Evolutionary conservation across 2,113 vertebrate species (phyloP).

Genomic region (Megaceryle maxima): DNA sequence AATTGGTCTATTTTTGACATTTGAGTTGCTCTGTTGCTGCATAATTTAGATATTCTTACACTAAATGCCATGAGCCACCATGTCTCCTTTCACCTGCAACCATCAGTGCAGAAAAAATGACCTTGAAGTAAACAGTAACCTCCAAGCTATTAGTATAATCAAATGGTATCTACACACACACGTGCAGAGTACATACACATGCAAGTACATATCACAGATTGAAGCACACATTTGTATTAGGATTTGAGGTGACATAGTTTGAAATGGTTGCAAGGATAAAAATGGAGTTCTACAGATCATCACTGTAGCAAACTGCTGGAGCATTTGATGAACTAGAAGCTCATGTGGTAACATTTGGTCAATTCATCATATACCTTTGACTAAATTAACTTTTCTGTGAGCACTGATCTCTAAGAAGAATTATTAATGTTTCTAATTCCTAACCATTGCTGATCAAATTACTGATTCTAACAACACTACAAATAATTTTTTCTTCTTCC

Average conservation of each 20-base stretch:
- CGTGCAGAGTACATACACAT: not conserved
- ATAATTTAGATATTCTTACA: not conserved
- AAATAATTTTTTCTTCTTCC: not conserved
- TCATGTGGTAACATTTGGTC: not conserved
- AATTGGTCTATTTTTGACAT: not conserved
- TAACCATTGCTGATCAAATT: not conserved
- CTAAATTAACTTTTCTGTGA: not conserved
- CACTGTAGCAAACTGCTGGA: not conserved
- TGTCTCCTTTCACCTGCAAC: not conserved
- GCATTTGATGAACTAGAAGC: not conserved
- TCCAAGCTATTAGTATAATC: not conserved
- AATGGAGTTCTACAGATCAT: not conserved
- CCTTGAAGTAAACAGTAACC: not conserved
- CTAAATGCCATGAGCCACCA: not conserved
- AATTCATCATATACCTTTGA: not conserved
- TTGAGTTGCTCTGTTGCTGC: not conserved
- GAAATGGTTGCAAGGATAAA: not conserved
- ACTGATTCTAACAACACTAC: not conserved
- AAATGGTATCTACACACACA: not conserved
- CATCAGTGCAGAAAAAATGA: not conserved
- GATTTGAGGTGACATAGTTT: not conserved
- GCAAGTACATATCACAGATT: accelerated
- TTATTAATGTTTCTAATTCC: not conserved
- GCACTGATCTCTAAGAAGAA: not conserved
- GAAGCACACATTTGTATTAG: not conserved